phyloP scores from a whole-genome alignment of 2,888 invertebrate genomes.

The Clitarchus hookeri region DNA sequence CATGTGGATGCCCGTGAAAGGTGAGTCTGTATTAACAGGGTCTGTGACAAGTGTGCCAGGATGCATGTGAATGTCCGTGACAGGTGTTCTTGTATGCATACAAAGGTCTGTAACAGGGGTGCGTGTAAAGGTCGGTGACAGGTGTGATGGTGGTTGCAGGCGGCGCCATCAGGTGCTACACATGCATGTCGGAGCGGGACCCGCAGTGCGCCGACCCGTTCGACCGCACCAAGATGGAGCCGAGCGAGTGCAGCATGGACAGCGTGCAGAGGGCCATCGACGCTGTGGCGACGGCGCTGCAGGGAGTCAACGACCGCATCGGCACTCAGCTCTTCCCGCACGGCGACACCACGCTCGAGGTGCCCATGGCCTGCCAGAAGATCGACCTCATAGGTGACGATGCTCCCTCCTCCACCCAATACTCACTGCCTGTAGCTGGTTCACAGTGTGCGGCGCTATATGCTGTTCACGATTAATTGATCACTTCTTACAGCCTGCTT shows the following conservation, averaged over 20 bases:
- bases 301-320: not conserved
- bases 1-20: no score
- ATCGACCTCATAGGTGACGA: not conserved
- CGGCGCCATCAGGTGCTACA: constrained; percentile 2
- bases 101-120: no score
- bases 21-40: no score
- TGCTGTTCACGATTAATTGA: no score
- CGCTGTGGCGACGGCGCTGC: not conserved
- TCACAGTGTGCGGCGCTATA: no score
- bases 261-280: not conserved
- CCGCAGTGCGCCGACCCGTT: not conserved
- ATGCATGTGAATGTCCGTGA: no score
- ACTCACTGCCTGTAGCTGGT: no score
- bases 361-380: constrained; percentile 1
- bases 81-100: no score
- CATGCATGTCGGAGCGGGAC: not conserved
- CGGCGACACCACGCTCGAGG: not conserved
- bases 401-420: not conserved
- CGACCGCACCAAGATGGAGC: not conserved
- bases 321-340: not conserved
- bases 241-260: not conserved
- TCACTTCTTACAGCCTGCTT: no score
- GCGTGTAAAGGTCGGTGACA: no score
- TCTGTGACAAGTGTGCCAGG: no score
- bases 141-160: not conserved